These are phyloP conservation scores for Phyllostomus discolor DNA, from an alignment of 2,113 vertebrate species.

Conservation along the genomic window DNA sequence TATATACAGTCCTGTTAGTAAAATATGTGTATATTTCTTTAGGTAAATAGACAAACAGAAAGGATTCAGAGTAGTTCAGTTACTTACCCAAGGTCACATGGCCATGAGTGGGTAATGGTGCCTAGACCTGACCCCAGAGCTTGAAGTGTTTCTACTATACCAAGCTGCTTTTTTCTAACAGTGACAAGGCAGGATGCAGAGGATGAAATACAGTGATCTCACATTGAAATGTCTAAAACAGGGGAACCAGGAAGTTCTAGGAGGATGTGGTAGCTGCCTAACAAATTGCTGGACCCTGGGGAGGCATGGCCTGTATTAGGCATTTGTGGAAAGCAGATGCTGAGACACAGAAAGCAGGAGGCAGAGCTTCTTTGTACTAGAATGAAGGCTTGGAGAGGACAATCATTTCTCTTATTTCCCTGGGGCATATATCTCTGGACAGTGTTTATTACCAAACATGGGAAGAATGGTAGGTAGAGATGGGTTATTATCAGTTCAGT, in stretches of 20 bases:
- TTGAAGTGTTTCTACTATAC: background rate
- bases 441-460: background rate
- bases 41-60: background rate
- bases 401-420: background rate
- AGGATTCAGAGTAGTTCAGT: background rate
- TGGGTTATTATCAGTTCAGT: background rate
- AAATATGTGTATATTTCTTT: background rate
- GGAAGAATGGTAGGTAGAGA: background rate
- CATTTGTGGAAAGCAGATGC: background rate
- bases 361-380: background rate
- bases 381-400: background rate
- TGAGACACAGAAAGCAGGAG: background rate
- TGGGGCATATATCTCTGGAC: background rate
- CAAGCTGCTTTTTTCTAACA: background rate
- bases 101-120: background rate
- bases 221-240: background rate
- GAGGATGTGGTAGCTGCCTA: background rate
- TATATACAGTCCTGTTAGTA: background rate
- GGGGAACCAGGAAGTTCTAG: background rate
- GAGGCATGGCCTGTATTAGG: background rate
- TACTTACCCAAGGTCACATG: background rate
- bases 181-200: background rate
- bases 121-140: too few relatives aligned
- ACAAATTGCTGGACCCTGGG: background rate
- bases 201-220: background rate